Percentiles rank a stretch among this genome's conserved stretches.
These are phyloP conservation scores for Ficedula albicollis DNA, from an alignment of 2,797 vertebrate species.

Conservation along the genomic window DNA sequence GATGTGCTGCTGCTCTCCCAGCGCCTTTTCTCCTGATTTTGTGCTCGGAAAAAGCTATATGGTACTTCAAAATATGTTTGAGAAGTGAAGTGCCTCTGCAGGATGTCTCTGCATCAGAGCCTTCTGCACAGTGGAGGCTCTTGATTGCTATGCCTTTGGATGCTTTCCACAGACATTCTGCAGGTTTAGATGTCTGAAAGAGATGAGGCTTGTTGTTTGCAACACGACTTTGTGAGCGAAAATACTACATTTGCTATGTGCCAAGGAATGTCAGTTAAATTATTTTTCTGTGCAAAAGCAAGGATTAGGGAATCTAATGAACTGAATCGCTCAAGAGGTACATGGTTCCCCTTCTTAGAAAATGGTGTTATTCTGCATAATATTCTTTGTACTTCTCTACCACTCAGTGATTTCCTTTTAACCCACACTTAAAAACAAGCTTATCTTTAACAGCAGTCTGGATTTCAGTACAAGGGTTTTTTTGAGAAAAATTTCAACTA, in stretches of 20 bases:
- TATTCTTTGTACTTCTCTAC: neutral
- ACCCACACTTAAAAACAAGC: neutral
- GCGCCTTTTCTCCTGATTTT: neutral
- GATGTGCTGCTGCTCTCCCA: neutral
- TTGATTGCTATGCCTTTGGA: neutral
- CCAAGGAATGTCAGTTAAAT: neutral
- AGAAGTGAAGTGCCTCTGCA: conserved; percentile 19
- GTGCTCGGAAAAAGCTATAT: neutral
- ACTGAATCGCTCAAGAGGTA: neutral
- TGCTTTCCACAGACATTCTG: neutral
- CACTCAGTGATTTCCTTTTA: conserved; percentile 1
- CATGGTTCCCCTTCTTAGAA: neutral
- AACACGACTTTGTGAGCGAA: neutral
- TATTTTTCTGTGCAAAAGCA: neutral
- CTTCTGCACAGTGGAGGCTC: neutral
- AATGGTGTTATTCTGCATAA: neutral
- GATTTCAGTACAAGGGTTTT: neutral
- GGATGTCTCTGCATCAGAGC: neutral
- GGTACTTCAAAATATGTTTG: conserved; percentile 10
- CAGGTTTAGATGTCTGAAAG: neutral
- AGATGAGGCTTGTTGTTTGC: neutral
- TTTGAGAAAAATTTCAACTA: neutral
- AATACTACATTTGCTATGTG: neutral
- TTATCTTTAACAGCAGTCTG: neutral
- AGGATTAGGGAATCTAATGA: conserved; percentile 26